Evolutionary conservation across 1,140 invertebrate genomes (phyloP).

Genomic region (Sweltsa coloradensis): DNA sequence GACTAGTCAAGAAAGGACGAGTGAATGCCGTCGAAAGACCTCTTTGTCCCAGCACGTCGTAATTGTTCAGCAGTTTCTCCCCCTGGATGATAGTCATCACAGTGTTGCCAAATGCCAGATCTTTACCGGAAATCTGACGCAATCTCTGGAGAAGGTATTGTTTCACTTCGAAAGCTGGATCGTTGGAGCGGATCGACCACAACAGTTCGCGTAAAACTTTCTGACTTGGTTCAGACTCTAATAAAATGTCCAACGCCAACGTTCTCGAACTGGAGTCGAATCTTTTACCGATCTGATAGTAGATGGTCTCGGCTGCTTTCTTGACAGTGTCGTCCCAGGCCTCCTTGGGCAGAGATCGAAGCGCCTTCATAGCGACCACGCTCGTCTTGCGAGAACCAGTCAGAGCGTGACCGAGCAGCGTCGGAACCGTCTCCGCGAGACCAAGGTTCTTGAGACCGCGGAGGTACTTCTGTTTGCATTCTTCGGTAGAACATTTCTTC

Average conservation of each 20-base stretch:
- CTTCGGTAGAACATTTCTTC: slow-evolving; percentile 36
- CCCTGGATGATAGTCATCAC: neutral
- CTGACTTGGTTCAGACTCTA: slow-evolving; percentile 40
- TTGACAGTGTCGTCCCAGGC: slow-evolving; percentile 31
- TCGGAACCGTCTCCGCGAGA: slow-evolving; percentile 39
- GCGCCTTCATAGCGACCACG: slow-evolving; percentile 49
- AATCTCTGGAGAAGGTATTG: slow-evolving; percentile 52
- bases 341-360: slow-evolving; percentile 38
- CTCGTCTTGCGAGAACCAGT: slow-evolving; percentile 36
- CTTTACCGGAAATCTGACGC: slow-evolving; percentile 41
- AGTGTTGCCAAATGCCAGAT: slow-evolving; percentile 5
- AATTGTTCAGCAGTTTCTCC: slow-evolving; percentile 36
- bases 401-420: slow-evolving; percentile 38
- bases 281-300: slow-evolving; percentile 47
- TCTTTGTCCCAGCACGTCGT: slow-evolving; percentile 46
- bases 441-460: slow-evolving; percentile 53
- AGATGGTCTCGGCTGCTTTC: slow-evolving; percentile 38
- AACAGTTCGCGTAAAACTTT: slow-evolving; percentile 40
- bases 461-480: slow-evolving; percentile 45
- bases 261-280: slow-evolving; percentile 59
- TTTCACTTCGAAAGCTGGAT: slow-evolving; percentile 49
- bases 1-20: slow-evolving; percentile 40
- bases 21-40: slow-evolving; percentile 61
- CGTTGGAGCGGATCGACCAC: slow-evolving; percentile 34
- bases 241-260: slow-evolving; percentile 56